phyloP scores from a whole-genome alignment of 2,888 invertebrate genomes.

The Pammene aurita region DNA sequence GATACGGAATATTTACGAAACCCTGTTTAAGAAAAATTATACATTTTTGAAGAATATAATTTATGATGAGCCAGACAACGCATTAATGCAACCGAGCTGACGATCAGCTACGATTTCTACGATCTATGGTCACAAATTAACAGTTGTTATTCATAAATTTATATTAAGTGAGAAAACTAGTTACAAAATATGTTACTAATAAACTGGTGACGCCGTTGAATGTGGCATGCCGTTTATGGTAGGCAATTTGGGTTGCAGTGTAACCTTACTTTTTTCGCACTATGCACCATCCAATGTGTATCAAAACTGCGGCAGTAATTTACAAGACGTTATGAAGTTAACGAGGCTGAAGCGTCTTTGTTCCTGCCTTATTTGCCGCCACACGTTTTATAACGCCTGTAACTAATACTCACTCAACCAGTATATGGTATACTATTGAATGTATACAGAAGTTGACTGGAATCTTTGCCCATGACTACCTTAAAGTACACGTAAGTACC shows the following conservation, averaged over 20 bases:
- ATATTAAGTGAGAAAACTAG: no score
- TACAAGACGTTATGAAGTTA: slow-evolving; percentile 53
- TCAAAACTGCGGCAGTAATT: slow-evolving; percentile 54
- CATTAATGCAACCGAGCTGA: no score
- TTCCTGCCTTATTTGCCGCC: slow-evolving; percentile 43
- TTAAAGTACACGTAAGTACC: no score
- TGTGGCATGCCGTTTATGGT: no score
- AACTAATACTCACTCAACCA: neutral
- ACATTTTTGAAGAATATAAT: no score
- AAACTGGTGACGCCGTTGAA: neutral
- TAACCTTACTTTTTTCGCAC: slow-evolving; percentile 17
- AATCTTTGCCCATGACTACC: neutral
- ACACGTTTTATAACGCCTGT: neutral
- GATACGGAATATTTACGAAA: no score
- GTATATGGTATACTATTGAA: neutral
- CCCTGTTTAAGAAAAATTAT: no score
- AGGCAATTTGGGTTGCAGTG: slow-evolving; percentile 21
- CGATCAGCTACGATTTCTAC: no score
- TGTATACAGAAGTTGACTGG: neutral
- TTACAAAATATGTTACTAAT: no score
- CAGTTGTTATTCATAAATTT: no score
- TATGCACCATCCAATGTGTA: slow-evolving; percentile 44
- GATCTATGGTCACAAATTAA: no score
- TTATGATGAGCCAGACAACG: no score
- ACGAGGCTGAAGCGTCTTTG: slow-evolving; percentile 40